Base-by-base conservation (phyloP, 2,113 vertebrate genomes). In the Oreochromis aureus region DNA sequence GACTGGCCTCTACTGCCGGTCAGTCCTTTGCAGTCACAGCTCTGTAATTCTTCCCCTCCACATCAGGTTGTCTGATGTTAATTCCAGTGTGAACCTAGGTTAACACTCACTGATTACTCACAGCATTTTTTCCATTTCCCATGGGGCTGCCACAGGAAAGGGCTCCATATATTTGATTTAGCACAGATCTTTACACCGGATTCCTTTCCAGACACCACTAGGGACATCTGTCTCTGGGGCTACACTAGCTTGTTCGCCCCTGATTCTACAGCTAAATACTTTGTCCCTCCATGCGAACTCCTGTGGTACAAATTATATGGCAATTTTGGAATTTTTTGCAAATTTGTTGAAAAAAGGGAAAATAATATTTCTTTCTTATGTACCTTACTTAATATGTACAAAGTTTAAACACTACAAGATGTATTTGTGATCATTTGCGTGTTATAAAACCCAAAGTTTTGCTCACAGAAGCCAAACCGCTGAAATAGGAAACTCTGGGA, bases 401-500 rank as follows among this genome's bases (percentile, higher is more conserved):
- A 32, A 3, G 10, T 3, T 32, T 8, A 48, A 78, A 30, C 9
- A 51, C 1, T 78, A 51, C 16, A 78, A 48, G 10, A 0, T 78
- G 71, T 51, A 32, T 19, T 78, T 51, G 16, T 16, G 7, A 51
- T 51, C 24, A 19, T 78, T 76, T 30, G 16, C 19, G 16, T 51
- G 24, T 51, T 0, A 51, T 0, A 19, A 19, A 41, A 32, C 0
- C 44, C 44, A 51, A 78, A 32, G 24, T 30, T 32, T 51, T 76
- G 80, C 54, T 22, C 41, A 27, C 8, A 56, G 27, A 16, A 84
- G 18, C 22, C 46, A 76, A 69, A 79, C 56, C 10, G 27, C 12
- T 80, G 59, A 87, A 84, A 82, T 15, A 9, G 24, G 76, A 88
- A 63, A 80, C 44, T 34, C 34, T 39, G 22, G 69, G 46, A 61